These are phyloP conservation scores for Bursaphelenchus okinawaensis DNA, from an alignment of 2,888 invertebrate species.

Conservation along the genomic window DNA sequence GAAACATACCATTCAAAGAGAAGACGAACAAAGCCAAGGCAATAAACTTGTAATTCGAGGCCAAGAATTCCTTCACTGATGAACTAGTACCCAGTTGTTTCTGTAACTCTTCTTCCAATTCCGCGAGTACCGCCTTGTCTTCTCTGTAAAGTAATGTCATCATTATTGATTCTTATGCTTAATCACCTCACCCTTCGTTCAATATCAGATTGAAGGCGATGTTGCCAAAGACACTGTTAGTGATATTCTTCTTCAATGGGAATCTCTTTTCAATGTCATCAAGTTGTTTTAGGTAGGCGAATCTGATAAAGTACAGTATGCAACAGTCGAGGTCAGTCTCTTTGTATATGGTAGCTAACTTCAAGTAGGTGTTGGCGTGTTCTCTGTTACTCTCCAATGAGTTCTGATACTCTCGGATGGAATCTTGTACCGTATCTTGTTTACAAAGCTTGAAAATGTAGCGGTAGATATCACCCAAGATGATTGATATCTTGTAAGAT, in stretches of 20 bases:
- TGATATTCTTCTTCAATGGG: not conserved
- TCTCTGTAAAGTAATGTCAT: no score
- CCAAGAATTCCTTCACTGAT: no score
- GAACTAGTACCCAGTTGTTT: no score
- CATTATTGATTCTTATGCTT: no score
- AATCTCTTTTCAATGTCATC: not conserved
- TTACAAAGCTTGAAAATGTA: slow-evolving; percentile 1
- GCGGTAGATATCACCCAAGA: not conserved
- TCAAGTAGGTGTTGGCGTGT: not conserved
- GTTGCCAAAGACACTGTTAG: not conserved
- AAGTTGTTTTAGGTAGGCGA: not conserved
- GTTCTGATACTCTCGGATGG: not conserved
- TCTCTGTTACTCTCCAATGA: not conserved
- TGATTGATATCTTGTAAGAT: not conserved
- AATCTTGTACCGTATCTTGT: not conserved
- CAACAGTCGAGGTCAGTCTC: not conserved
- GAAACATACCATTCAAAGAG: not conserved
- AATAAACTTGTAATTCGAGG: not conserved
- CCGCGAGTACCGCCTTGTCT: no score
- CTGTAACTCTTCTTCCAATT: no score
- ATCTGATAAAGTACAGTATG: not conserved
- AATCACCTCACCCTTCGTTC: not conserved
- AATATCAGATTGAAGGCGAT: not conserved
- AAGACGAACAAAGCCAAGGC: not conserved
- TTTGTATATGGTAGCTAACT: not conserved